Evolutionary conservation across 2,113 vertebrate genomes (phyloP).

Genomic region (Euleptes europaea): DNA sequence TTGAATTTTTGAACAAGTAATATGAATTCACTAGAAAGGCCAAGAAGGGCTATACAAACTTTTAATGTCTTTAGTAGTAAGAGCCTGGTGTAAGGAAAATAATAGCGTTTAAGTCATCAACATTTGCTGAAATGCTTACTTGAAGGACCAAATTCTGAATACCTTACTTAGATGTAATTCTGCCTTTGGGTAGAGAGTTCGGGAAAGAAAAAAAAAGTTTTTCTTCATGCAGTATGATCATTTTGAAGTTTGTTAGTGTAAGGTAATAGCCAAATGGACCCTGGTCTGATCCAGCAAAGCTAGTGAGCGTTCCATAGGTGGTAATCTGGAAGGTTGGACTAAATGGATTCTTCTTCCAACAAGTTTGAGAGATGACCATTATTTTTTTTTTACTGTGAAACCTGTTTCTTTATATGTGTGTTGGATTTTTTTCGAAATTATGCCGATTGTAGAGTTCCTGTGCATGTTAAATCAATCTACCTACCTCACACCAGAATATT

Average conservation of each 20-base stretch:
- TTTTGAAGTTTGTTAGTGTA: not conserved
- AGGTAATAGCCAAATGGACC: not conserved
- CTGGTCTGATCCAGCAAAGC: not conserved
- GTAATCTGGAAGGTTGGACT: not conserved
- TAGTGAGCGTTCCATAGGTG: not conserved
- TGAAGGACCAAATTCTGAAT: not conserved
- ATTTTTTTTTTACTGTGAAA: conserved; percentile 14
- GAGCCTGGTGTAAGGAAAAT: not conserved
- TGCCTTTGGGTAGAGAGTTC: not conserved
- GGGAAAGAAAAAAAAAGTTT: not conserved
- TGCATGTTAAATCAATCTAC: not conserved
- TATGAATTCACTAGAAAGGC: not conserved
- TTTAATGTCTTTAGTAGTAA: not conserved
- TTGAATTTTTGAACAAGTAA: not conserved
- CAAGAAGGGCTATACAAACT: not conserved
- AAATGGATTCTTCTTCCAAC: not conserved
- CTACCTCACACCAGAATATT: not conserved
- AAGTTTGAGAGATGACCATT: conserved; percentile 9
- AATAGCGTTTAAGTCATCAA: not conserved
- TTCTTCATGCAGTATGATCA: not conserved
- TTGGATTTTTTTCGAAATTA: not conserved
- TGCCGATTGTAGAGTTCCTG: not conserved
- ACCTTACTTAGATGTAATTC: not conserved
- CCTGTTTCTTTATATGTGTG: not conserved
- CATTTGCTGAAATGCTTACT: not conserved